Conservation (phyloP, 2,797 vertebrate species). For the Florisuga fusca region DNA sequence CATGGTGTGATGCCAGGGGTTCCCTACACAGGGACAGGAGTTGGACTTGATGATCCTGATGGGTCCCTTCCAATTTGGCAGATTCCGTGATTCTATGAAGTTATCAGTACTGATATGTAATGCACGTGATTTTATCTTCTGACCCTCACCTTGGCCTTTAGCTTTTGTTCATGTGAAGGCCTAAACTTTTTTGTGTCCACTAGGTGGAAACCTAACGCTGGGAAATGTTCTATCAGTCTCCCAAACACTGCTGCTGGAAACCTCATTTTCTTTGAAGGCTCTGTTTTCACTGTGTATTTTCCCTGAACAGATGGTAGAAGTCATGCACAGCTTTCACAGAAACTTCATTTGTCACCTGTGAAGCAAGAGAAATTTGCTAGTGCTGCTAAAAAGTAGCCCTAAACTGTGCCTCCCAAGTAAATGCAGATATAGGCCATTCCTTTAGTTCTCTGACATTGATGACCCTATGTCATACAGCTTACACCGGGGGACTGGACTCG, state of each 20-base stretch:
- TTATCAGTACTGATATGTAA: neutral
- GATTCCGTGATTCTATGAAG: no score
- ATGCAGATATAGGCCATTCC: neutral
- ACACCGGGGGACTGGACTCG: no score
- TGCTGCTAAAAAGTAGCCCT: neutral
- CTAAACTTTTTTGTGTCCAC: neutral
- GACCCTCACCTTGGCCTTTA: neutral
- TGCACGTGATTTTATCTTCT: neutral
- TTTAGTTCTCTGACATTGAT: neutral
- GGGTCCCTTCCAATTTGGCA: no score
- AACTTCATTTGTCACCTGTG: neutral
- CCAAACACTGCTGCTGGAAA: neutral
- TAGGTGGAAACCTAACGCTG: constrained; percentile 31
- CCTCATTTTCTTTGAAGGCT: neutral
- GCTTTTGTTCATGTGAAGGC: neutral
- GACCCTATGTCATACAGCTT: neutral
- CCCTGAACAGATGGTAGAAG: neutral
- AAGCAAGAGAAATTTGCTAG: neutral
- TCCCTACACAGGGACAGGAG: no score
- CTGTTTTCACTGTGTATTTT: neutral
- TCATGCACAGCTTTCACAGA: neutral
- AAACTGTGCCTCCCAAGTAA: neutral
- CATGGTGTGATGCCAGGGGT: no score
- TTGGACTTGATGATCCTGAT: no score
- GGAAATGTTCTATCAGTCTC: neutral